Conservation (phyloP, 2,888 invertebrate genomes). For the Salticus scenicus region DNA sequence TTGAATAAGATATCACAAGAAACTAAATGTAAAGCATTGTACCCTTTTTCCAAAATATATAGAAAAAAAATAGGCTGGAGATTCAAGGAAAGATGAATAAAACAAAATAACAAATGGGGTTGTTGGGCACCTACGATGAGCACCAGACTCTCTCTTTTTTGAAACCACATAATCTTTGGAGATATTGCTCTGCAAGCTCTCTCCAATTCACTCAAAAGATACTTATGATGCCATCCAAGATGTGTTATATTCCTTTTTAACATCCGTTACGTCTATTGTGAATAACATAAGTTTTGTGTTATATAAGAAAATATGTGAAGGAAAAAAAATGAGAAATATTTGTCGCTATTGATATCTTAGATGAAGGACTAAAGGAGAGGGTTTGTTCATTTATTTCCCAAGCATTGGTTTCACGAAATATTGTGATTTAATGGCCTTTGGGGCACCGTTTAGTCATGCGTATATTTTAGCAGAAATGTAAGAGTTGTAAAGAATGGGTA, state of each 20-base stretch:
- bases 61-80: constrained; percentile 24
- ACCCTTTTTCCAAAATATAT: neutral
- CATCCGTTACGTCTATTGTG: constrained; percentile 35
- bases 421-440: neutral
- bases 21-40: constrained; percentile 17
- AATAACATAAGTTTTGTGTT: constrained; percentile 19
- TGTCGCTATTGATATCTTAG: constrained; percentile 42
- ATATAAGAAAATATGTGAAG: neutral
- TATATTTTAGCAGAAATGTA: constrained; percentile 12
- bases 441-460: constrained; percentile 32
- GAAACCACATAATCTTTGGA: constrained; percentile 27
- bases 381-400: constrained; percentile 2
- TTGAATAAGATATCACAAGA: constrained; percentile 8
- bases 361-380: constrained; percentile 24
- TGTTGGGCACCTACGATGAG: neutral
- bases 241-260: constrained; percentile 18
- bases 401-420: constrained; percentile 1
- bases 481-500: neutral
- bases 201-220: constrained; percentile 42
- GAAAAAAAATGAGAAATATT: constrained; percentile 41
- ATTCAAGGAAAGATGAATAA: constrained; percentile 18
- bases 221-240: constrained; percentile 30
- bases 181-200: constrained; percentile 28
- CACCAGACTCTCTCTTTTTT: constrained; percentile 21
- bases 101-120: constrained; percentile 8